A percentile compares a stretch with the other conserved stretches of the same genome.
Evolutionary conservation across 2,797 vertebrate genomes (phyloP).

Genomic region (Lepus townsendii): DNA sequence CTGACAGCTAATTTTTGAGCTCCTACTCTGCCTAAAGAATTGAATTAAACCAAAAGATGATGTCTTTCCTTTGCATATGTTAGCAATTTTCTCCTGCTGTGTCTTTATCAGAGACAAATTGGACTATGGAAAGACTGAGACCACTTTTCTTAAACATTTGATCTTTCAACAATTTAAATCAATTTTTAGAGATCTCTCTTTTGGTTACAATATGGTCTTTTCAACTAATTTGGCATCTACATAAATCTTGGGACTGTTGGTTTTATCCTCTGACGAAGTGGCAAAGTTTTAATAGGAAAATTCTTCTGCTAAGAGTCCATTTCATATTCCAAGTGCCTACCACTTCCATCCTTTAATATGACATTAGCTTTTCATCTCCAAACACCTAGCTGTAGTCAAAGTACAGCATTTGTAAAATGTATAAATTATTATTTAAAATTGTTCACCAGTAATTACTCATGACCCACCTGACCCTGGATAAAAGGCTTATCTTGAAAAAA

Average conservation of each 20-base stretch:
- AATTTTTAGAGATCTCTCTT: not conserved
- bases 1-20: slow-evolving; percentile 20
- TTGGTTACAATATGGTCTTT: not conserved
- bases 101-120: not conserved
- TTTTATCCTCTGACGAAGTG: slow-evolving; percentile 13
- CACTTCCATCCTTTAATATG: not conserved
- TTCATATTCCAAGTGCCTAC: not conserved
- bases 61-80: too few species aligned
- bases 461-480: not conserved
- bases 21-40: not conserved
- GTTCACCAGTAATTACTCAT: not conserved
- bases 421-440: slow-evolving; percentile 20
- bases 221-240: slow-evolving; percentile 1
- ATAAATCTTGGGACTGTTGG: not conserved
- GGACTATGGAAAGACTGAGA: not conserved
- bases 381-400: not conserved
- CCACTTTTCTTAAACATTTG: slow-evolving; percentile 36
- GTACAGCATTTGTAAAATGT: not conserved
- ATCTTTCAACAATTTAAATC: not conserved
- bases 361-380: not conserved
- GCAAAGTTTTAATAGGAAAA: slow-evolving; percentile 3
- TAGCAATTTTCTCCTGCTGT: too few species aligned
- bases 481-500: not conserved
- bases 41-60: not conserved
- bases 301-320: not conserved